Percentiles rank a stretch among this genome's conserved stretches.
Evolutionary conservation across 2,797 vertebrate species (phyloP).

Genomic region (Novumbra hubbsi): DNA sequence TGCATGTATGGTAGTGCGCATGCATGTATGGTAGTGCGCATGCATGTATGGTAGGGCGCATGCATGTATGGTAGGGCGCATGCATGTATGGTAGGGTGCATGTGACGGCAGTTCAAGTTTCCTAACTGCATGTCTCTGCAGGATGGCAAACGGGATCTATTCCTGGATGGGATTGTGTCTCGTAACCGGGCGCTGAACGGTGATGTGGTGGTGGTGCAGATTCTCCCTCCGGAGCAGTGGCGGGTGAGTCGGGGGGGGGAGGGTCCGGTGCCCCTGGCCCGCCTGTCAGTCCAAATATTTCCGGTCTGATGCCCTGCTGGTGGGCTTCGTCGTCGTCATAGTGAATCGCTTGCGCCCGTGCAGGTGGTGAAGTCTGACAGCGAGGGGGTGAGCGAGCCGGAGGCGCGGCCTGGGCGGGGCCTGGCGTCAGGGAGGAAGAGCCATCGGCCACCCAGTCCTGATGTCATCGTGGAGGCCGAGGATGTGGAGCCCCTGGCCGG

Average conservation of each 20-base stretch:
- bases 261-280: no score
- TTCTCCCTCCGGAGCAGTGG: slow-evolving; percentile 90
- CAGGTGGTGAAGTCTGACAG: slow-evolving; percentile 76
- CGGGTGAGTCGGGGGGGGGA: slow-evolving; percentile 85
- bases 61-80: no score
- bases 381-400: slow-evolving; percentile 72
- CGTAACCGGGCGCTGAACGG: slow-evolving; percentile 95
- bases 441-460: slow-evolving; percentile 53
- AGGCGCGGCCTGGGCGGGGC: slow-evolving; percentile 45
- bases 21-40: no score
- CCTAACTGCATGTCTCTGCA: slow-evolving; percentile 47
- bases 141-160: slow-evolving; percentile 89
- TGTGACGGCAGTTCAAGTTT: neutral
- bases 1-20: no score
- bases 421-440: slow-evolving; percentile 26
- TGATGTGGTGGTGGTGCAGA: slow-evolving; percentile 87
- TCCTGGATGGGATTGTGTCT: slow-evolving; percentile 89
- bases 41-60: no score
- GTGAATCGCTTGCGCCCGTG: neutral
- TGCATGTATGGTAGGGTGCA: no score
- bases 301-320: neutral
- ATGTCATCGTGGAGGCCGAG: slow-evolving; percentile 76
- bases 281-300: no score
- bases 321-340: neutral
- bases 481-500: slow-evolving; percentile 58